A percentile compares a stretch with the other conserved stretches of the same genome.
Conservation (phyloP, 2,797 vertebrate species). For the Pantherophis alleghaniensis region DNA sequence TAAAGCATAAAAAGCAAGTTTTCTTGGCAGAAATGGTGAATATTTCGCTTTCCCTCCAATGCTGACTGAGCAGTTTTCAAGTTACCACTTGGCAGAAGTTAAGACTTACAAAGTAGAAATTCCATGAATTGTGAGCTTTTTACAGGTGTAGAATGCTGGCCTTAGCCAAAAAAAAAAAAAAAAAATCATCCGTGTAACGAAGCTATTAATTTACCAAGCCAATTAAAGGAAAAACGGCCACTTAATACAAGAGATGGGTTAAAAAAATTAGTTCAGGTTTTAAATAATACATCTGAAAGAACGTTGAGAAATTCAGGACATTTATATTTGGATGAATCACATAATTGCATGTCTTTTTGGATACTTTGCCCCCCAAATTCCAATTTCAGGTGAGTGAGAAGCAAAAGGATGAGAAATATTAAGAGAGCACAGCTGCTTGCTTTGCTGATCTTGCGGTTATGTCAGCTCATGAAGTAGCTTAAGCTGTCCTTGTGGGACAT, state of each 20-base stretch:
- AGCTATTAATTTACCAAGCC: not conserved
- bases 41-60: not conserved
- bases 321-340: not conserved
- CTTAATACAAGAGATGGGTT: not conserved
- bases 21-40: slow-evolving; percentile 6
- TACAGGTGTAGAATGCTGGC: not conserved
- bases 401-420: not conserved
- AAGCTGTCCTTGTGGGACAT: not conserved
- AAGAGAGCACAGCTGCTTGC: not conserved
- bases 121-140: not conserved
- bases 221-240: not conserved
- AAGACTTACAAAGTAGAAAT: not conserved
- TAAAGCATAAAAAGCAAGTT: not conserved
- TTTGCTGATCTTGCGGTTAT: not conserved
- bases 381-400: not conserved
- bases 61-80: not conserved
- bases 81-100: not conserved
- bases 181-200: not conserved
- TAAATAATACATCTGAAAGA: not conserved
- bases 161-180: not conserved
- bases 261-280: not conserved
- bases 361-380: not conserved
- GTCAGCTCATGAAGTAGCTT: not conserved
- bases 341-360: not conserved
- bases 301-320: not conserved